Base-by-base conservation (phyloP, 2,113 vertebrate genomes). In the Hippocampus barbouri region DNA sequence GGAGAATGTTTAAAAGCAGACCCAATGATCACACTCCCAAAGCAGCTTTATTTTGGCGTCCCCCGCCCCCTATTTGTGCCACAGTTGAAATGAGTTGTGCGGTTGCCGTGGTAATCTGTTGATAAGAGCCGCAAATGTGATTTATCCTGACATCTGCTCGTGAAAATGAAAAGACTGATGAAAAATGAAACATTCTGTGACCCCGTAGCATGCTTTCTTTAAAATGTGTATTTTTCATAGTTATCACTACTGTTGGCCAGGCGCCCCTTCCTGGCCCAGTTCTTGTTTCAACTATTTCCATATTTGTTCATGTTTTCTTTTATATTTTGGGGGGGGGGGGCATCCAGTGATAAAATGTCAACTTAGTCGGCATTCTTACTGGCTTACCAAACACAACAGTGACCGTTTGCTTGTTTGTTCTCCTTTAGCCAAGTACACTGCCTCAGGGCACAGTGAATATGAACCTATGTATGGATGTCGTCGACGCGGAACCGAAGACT, bases 371-470 rank as follows among this genome's bases (percentile, higher is more conserved):
- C 15, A 53, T 21, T 51, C 59, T 45, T 61, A 8, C 2, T 34
- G 6, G 59, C 15, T 61, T 34, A 20, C 27, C 34, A 61, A 34
- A 18, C 34, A 38, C 34, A 38, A 38, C 12, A 3, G 25, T 34
- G 6, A 34, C 59, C 27, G 12, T 34, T 61, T 61, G 59, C 27
- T 61, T 83, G 25, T 76, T 72, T 45, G 74, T 53, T 79, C 66
- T 75, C 75, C 64, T 70, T 6, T 61, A 94, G 93, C 93, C 92
- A 3, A 94, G 92, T 79, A 94, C 93, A 0, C 79, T 94, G 71
- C 93, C 93, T 57, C 93, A 94, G 80, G 93, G 93, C 61, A 94
- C 93, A 0, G 93, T 94, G 47, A 94, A 94, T 86, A 93, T 94
- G 93, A 94, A 94, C 89, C 88, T 89, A 34, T 94, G 93, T 66